Conservation (phyloP, 1,140 invertebrate species). For the Trypoxylus dichotomus region DNA sequence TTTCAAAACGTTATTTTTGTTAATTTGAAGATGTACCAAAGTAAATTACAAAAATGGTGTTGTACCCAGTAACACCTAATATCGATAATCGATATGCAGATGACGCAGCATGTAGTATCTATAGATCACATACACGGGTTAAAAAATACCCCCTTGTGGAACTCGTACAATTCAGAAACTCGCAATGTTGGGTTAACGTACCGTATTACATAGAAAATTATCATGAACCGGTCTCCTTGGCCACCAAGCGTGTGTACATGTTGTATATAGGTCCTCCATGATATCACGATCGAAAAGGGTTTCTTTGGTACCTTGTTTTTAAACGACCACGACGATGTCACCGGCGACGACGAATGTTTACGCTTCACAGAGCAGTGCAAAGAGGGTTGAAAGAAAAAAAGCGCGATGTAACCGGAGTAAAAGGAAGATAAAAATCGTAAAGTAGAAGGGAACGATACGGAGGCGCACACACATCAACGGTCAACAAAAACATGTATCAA, state of each 20-base stretch:
- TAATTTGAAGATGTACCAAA: too few relatives aligned
- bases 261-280: not conserved
- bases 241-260: not conserved
- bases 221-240: not conserved
- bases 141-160: not conserved
- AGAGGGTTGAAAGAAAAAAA: conserved; percentile 14
- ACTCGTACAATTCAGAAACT: not conserved
- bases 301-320: not conserved
- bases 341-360: conserved; percentile 1
- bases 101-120: too few relatives aligned
- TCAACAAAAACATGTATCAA: not conserved
- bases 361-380: not conserved
- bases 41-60: too few relatives aligned
- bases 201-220: conserved; percentile 9
- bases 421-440: not conserved
- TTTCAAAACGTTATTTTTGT: too few relatives aligned
- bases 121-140: not conserved
- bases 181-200: conserved; percentile 2
- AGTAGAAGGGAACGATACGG: not conserved
- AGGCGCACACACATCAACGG: not conserved
- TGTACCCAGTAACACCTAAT: too few relatives aligned
- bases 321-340: not conserved
- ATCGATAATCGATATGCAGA: too few relatives aligned
- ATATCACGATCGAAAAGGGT: not conserved
- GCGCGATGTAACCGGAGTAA: not conserved